A percentile compares a stretch with the other conserved stretches of the same genome.
Evolutionary conservation across 2,113 vertebrate species (phyloP).

Genomic region (Tragelaphus buxtoni): DNA sequence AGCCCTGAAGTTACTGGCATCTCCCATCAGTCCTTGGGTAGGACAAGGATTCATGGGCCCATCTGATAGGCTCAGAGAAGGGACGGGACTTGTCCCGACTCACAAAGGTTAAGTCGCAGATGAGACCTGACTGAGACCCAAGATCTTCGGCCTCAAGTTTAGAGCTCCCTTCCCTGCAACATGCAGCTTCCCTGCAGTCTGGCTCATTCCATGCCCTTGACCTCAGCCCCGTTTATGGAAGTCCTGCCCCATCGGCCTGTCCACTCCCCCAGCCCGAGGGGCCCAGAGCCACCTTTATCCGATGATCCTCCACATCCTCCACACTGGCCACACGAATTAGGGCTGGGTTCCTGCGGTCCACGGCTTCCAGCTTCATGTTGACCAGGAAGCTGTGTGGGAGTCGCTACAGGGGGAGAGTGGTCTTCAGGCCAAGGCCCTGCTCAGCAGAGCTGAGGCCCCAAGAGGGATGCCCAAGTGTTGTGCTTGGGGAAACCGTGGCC

Average conservation of each 20-base stretch:
- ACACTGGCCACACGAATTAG: conserved; percentile 93
- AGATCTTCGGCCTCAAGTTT: neutral
- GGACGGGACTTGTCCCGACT: neutral
- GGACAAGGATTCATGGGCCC: neutral
- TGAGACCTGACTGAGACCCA: neutral
- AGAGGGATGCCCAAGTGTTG: neutral
- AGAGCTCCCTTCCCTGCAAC: neutral
- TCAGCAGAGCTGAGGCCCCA: neutral
- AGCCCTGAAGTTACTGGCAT: neutral
- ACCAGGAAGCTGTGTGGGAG: conserved; percentile 90
- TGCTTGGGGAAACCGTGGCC: neutral
- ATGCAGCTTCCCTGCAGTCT: neutral
- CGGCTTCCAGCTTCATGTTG: conserved; percentile 96
- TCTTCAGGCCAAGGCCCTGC: neutral
- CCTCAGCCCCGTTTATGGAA: neutral
- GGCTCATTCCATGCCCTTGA: neutral
- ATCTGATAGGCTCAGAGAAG: neutral
- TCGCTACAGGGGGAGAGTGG: conserved; percentile 77
- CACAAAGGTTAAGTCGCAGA: neutral
- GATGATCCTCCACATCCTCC: conserved; percentile 93
- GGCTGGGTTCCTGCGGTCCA: conserved; percentile 93
- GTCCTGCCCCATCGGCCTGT: neutral
- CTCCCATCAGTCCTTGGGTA: neutral
- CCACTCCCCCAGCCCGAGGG: neutral
- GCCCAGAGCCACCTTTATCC: conserved; percentile 89